A percentile compares a stretch with the other conserved stretches of the same genome.
Conservation (phyloP, 2,113 vertebrate genomes). For the Halcyon senegalensis region DNA sequence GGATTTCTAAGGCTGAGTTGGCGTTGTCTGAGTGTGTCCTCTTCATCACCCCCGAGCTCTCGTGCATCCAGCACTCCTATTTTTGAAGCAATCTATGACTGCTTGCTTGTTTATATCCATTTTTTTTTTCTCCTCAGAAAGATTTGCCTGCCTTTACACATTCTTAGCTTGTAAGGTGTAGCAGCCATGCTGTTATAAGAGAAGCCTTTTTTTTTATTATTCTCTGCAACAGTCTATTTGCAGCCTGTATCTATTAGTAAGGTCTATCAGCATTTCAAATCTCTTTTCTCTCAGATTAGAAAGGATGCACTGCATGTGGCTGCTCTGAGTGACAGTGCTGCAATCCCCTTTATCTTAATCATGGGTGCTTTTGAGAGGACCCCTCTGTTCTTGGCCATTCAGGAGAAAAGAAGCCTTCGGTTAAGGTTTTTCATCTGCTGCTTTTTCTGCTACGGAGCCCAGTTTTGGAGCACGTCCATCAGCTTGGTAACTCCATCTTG, state of each 20-base stretch:
- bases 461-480: constrained; percentile 38
- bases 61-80: accelerated
- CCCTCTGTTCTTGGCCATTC: background rate
- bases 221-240: background rate
- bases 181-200: background rate
- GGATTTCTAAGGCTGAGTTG: constrained; percentile 54
- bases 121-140: background rate
- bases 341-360: constrained; percentile 23
- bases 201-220: background rate
- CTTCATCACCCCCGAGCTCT: background rate
- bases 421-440: background rate
- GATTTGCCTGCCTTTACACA: background rate
- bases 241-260: background rate
- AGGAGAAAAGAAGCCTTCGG: constrained; percentile 28
- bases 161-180: background rate
- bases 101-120: background rate
- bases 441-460: background rate
- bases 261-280: constrained; percentile 36
- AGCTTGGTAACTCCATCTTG: constrained; percentile 14
- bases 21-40: background rate
- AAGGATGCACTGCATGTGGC: constrained; percentile 28
- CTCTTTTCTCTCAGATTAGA: constrained; percentile 32
- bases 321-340: constrained; percentile 32
- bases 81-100: background rate
- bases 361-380: constrained; percentile 23